Evolutionary conservation across 2,797 vertebrate genomes (phyloP), one percentile per base, ranked within the genome.

Genomic region (Rhinella marina): DNA sequence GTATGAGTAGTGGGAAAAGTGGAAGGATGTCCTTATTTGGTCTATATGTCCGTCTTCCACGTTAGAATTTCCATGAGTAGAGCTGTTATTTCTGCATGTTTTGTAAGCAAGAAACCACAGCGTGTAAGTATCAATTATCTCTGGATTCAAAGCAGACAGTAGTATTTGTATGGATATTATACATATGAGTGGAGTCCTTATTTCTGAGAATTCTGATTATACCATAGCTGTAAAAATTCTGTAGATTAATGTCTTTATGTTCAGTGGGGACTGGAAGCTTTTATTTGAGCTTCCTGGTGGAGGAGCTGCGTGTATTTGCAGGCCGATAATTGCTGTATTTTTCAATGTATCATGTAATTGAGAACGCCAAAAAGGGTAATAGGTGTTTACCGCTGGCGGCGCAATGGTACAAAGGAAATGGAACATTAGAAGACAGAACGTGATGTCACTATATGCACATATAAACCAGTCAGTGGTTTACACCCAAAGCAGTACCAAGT

Each of bases 11-110:
- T 59, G 19, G 25, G 7, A 25, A 17, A 6, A 56, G 61, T 48
- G 86, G 86, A 88, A 83, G 81, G 86, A 88, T 57, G 86, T 84
- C 81, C 86, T 78, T 88, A 88, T 84, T 84, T 88, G 86, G 86
- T 41, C 0, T 56, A 25, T 29, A 57, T 52, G 48, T 27, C 29
- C 52, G 8, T 62, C 29, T 32, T 50, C 52, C 54, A 75, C 70
- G 68, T 59, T 48, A 52, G 70, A 75, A 32, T n/a, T 84, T 41
- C 73, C 82, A 75, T 76, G 27, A 41, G 29, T 8, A 57, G n/a
- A 78, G 61, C 59, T 70, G 16, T 88, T 84, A 88, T 88, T 75
- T 81, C 13, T 83, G 68, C 64, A 57, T 59, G 27, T 77, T 76
- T 82, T 64, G 52, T 82, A 64, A 66, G 8, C 48, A 27, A 66